A percentile compares a stretch with the other conserved stretches of the same genome.
Evolutionary conservation across 2,888 invertebrate species (phyloP).

Genomic region (Meloe dianella): DNA sequence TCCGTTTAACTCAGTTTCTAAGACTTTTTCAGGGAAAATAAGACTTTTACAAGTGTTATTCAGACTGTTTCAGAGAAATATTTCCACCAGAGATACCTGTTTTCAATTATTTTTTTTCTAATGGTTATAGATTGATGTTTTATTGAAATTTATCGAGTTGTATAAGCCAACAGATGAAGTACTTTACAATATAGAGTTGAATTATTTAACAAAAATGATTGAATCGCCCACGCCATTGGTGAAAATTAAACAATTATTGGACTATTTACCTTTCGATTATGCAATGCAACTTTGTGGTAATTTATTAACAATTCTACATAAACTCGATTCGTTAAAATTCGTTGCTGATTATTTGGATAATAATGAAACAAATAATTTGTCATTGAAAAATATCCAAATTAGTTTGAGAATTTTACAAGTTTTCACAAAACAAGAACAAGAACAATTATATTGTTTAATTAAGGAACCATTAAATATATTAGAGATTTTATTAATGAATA

Average conservation of each 20-base stretch:
- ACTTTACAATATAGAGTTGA: slow-evolving; percentile 60
- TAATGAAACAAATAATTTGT: slow-evolving; percentile 59
- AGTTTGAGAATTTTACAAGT: slow-evolving; percentile 73
- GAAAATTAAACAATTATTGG: slow-evolving; percentile 64
- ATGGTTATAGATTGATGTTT: slow-evolving; percentile 65
- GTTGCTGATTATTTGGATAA: slow-evolving; percentile 66
- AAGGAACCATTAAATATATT: slow-evolving; percentile 77
- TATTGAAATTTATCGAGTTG: slow-evolving; percentile 73
- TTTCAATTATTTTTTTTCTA: too few relatives aligned
- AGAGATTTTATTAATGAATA: slow-evolving; percentile 88
- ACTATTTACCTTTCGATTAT: slow-evolving; percentile 65
- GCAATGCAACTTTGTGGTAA: slow-evolving; percentile 68
- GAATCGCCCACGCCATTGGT: slow-evolving; percentile 61
- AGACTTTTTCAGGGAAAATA: too few relatives aligned
- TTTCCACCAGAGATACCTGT: too few relatives aligned
- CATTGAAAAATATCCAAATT: slow-evolving; percentile 68
- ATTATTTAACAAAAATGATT: slow-evolving; percentile 66
- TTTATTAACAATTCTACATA: slow-evolving; percentile 68
- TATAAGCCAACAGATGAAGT: slow-evolving; percentile 66
- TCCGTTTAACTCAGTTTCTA: too few relatives aligned
- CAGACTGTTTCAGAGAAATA: too few relatives aligned
- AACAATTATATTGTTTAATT: slow-evolving; percentile 69
- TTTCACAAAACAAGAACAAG: slow-evolving; percentile 65
- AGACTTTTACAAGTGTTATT: too few relatives aligned
- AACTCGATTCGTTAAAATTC: slow-evolving; percentile 69